These are phyloP conservation scores for Budorcas taxicolor DNA, from an alignment of 2,113 vertebrate species.

Conservation along the genomic window DNA sequence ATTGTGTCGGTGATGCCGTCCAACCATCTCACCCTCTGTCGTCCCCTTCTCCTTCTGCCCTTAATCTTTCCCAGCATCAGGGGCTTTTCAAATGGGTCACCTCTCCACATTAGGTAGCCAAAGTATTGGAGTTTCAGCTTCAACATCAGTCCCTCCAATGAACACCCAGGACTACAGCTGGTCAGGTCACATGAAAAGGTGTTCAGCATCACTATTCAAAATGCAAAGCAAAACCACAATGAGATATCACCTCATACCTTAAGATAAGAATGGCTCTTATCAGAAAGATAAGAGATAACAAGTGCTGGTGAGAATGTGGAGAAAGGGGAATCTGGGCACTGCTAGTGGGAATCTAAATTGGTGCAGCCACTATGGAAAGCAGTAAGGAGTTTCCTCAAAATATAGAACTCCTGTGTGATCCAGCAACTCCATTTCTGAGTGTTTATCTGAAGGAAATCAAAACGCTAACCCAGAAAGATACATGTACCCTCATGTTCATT, in stretches of 20 bases:
- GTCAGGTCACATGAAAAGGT: not conserved
- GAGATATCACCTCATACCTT: not conserved
- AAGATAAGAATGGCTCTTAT: not conserved
- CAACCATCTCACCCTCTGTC: too few relatives aligned
- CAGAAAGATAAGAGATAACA: not conserved
- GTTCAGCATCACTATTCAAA: not conserved
- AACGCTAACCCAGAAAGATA: not conserved
- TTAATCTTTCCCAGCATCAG: too few relatives aligned
- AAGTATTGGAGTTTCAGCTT: too few relatives aligned
- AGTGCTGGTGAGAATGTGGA: not conserved
- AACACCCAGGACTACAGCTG: not conserved
- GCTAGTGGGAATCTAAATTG: not conserved
- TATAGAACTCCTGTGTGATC: not conserved
- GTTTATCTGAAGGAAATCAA: not conserved
- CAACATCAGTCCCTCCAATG: too few relatives aligned
- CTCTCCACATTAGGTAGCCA: too few relatives aligned
- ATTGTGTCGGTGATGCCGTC: too few relatives aligned
- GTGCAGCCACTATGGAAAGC: not conserved
- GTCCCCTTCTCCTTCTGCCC: too few relatives aligned
- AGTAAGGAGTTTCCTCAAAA: not conserved
- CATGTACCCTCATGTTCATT: not conserved
- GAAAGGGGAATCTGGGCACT: not conserved
- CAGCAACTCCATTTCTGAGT: not conserved
- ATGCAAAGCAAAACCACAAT: not conserved
- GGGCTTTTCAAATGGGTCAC: too few relatives aligned